Conservation (phyloP, 2,797 vertebrate genomes). For the Sorex maritimensis region DNA sequence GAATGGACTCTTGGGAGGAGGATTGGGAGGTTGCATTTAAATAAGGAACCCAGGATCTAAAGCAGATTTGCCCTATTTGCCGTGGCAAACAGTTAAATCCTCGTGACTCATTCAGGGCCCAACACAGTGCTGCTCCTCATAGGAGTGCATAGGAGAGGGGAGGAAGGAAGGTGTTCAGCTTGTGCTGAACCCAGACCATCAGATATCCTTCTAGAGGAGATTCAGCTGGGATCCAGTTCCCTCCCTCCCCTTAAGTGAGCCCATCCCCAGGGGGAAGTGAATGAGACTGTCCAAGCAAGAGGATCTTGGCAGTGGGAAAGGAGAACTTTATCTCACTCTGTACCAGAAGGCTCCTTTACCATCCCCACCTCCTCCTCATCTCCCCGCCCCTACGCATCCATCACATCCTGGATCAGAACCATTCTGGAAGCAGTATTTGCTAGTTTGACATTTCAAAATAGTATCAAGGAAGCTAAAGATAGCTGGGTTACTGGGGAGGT, state of each 20-base stretch:
- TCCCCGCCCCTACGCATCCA: constrained; percentile 77
- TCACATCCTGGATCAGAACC: constrained; percentile 76
- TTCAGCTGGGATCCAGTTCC: not conserved
- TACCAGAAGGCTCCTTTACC: constrained; percentile 65
- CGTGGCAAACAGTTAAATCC: not conserved
- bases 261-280: not conserved
- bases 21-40: not conserved
- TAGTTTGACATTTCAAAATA: constrained; percentile 86
- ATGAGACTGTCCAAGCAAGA: constrained; percentile 12
- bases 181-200: not conserved
- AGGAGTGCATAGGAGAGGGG: not conserved
- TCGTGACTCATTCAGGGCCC: not conserved
- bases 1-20: not conserved
- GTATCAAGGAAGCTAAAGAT: constrained; percentile 84
- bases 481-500: constrained; percentile 82
- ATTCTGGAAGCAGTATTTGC: constrained; percentile 84
- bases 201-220: not conserved
- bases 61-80: not conserved
- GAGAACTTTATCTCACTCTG: constrained; percentile 40
- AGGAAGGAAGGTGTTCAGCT: constrained; percentile 54
- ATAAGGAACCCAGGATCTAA: not conserved
- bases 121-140: not conserved
- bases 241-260: not conserved
- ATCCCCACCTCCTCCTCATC: constrained; percentile 44
- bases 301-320: constrained; percentile 8